Percentiles rank a stretch among this genome's conserved stretches.
These are phyloP conservation scores for Peromyscus aztecus DNA, from an alignment of 2,797 vertebrate genomes.

Conservation along the genomic window DNA sequence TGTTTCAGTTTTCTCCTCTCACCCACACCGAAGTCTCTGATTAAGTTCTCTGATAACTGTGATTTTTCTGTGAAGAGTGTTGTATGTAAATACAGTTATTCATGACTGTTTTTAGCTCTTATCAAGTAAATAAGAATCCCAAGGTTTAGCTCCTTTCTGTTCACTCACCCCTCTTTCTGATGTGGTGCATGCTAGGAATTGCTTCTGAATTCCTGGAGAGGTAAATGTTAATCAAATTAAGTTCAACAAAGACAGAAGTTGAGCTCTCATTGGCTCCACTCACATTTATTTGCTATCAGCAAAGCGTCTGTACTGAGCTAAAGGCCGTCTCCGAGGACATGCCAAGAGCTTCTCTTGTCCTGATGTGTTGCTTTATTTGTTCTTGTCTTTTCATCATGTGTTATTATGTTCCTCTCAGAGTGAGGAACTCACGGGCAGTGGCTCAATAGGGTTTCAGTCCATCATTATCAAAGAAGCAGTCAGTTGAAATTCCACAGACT, in stretches of 20 bases:
- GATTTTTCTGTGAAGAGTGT: constrained; percentile 6
- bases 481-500: constrained; percentile 42
- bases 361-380: background rate
- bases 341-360: background rate
- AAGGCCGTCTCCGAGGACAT: background rate
- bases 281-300: background rate
- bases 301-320: background rate
- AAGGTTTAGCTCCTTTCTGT: background rate
- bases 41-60: constrained; percentile 16
- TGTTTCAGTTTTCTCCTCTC: background rate
- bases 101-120: background rate
- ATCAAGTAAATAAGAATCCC: background rate
- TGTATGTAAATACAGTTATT: background rate
- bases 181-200: background rate
- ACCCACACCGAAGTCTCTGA: background rate
- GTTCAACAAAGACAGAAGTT: background rate
- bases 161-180: background rate
- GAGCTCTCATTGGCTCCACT: background rate
- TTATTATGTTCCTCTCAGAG: constrained; percentile 9
- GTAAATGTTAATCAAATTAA: background rate
- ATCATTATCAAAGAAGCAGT: background rate
- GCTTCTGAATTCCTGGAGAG: background rate
- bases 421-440: background rate
- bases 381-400: background rate
- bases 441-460: background rate